A percentile compares a stretch with the other conserved stretches of the same genome.
Evolutionary conservation across 2,113 vertebrate species (phyloP).

Genomic region (Hypocryptadius cinnamomeus): DNA sequence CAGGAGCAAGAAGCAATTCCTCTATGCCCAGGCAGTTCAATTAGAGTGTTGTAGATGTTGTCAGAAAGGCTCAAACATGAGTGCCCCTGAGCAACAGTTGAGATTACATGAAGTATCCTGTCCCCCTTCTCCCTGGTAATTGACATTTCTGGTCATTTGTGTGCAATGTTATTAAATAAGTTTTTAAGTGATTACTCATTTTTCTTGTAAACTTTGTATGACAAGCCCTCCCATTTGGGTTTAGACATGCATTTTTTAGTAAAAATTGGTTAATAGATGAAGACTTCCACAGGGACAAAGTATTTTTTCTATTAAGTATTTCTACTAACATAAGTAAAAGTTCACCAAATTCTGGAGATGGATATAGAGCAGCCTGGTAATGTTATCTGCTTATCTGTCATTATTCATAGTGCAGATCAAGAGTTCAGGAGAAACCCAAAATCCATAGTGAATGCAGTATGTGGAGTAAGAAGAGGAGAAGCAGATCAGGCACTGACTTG

Average conservation of each 20-base stretch:
- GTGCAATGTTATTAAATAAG: conserved; percentile 70
- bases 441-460: background rate
- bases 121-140: conserved; percentile 54
- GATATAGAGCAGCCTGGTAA: background rate
- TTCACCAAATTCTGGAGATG: background rate
- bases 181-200: conserved; percentile 39
- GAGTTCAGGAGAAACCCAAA: background rate
- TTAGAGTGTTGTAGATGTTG: conserved; percentile 68
- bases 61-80: conserved; percentile 70
- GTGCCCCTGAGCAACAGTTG: conserved; percentile 66
- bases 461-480: background rate
- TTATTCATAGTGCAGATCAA: conserved; percentile 9
- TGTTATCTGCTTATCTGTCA: background rate
- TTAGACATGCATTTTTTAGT: background rate
- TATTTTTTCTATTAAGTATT: background rate
- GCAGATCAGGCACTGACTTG: background rate
- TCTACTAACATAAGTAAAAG: background rate
- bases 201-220: conserved; percentile 32
- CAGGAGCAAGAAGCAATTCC: conserved; percentile 64
- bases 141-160: background rate
- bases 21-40: conserved; percentile 67
- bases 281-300: background rate
- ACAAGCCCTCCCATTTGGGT: background rate
- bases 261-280: background rate
- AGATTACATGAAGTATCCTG: conserved; percentile 68